A percentile compares a stretch with the other conserved stretches of the same genome.
phyloP scores from a whole-genome alignment of 30 jellyfish, hydroid and myxozoan genomes.

The Catostylus mosaicus region DNA sequence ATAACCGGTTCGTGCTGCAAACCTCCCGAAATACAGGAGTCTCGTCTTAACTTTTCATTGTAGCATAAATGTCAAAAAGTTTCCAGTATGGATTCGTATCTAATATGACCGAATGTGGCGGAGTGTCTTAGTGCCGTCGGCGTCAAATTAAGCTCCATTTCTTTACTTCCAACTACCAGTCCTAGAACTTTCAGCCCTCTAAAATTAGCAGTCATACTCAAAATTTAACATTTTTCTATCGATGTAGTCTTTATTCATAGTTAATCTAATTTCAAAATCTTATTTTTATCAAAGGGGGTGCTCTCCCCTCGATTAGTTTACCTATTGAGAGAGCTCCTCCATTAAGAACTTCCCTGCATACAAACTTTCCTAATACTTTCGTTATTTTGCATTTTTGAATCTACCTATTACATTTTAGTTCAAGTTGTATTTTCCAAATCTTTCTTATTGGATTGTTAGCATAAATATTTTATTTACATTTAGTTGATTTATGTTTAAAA shows the following conservation, averaged over 20 bases:
- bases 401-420: neutral
- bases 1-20: too few species aligned
- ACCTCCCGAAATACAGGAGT: too few species aligned
- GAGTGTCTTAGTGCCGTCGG: neutral
- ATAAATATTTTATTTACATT: neutral
- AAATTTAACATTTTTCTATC: constrained; percentile 13
- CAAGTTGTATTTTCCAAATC: constrained; percentile 19
- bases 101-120: too few species aligned
- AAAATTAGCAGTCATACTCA: constrained; percentile 23
- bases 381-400: neutral
- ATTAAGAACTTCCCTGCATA: neutral
- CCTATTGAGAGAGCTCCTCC: too few species aligned
- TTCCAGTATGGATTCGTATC: too few species aligned
- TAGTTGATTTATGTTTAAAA: too few species aligned
- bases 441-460: constrained; percentile 13
- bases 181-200: constrained; percentile 7
- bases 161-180: constrained; percentile 21
- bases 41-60: too few species aligned
- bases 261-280: constrained; percentile 24
- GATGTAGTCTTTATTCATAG: constrained; percentile 27
- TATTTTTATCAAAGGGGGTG: constrained; percentile 31
- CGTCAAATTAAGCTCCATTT: neutral
- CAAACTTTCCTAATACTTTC: constrained; percentile 23
- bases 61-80: too few species aligned
- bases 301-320: constrained; percentile 26